Percentiles rank a stretch among this genome's conserved stretches.
Conservation (phyloP, 2,797 vertebrate genomes). For the Myiotriccus ornatus region DNA sequence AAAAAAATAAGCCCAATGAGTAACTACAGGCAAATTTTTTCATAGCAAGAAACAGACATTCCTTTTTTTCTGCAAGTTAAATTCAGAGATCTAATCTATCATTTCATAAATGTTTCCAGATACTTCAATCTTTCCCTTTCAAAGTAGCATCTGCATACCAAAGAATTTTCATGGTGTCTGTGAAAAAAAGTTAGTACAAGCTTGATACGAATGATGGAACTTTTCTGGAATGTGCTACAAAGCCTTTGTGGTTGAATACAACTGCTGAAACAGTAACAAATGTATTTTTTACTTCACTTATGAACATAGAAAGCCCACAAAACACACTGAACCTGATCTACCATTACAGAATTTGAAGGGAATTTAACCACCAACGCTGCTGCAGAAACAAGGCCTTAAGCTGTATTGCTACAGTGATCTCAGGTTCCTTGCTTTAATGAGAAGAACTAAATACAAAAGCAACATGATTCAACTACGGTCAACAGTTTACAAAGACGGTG, state of each 20-base stretch:
- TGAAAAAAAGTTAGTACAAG: not conserved
- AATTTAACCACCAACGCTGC: not conserved
- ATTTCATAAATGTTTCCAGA: conserved; percentile 8
- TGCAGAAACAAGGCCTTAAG: not conserved
- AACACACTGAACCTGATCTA: not conserved
- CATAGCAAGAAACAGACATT: not conserved
- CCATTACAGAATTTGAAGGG: not conserved
- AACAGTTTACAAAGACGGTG: not conserved
- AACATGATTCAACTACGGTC: not conserved
- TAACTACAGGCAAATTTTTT: not conserved
- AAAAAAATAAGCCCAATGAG: not conserved
- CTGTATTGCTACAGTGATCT: not conserved
- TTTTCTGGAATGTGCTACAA: conserved; percentile 11
- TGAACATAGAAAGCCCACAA: not conserved
- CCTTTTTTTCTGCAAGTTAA: not conserved
- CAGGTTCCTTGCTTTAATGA: not conserved
- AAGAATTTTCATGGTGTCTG: not conserved
- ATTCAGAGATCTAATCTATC: not conserved
- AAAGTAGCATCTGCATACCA: conserved; percentile 6
- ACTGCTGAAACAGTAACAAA: conserved; percentile 3
- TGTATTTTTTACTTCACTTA: not conserved
- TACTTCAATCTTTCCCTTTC: not conserved
- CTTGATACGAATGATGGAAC: not conserved
- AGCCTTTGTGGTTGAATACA: not conserved
- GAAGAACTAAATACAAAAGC: not conserved